Evolutionary conservation across 2,888 invertebrate species (phyloP), one percentile per base, ranked within the genome.

Genomic region (Trachelus tabidus): DNA sequence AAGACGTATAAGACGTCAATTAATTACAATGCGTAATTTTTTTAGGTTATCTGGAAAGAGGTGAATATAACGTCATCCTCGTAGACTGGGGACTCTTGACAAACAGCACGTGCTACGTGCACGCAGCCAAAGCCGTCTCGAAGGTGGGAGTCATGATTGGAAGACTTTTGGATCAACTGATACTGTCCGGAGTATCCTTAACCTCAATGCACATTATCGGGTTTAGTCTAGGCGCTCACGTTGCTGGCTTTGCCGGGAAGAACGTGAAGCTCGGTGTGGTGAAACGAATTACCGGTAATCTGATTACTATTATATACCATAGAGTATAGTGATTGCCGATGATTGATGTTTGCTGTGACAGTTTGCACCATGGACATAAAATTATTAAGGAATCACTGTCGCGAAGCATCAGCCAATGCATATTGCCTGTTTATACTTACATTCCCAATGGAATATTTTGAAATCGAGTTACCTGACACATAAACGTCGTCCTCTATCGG

Each of bases 71-170:
- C 76, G 71, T 79, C 31, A 79, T 79, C 68, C 33, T 79, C 34
- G 79, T 79, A 23, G 79, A 79, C 74, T 79, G 79, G 79, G 69
- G 37, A 30, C 30, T 73, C 74, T 73, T 76, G 79, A 77, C 77
- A 34, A 79, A 79, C 31, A 79, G 76, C 78, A 81, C 80, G 79
- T 80, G 81, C 68, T 79, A 77, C 79, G 15, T 81, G 73, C 80
- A 80, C 79, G 81, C 77, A 73, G 81, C 74, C 30, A 80, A 71
- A 69, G 30, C 76, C 68, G 79, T 79, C 12, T 73, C 73, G 23
- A 79, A 76, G 68, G 79, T 81, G 31, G 81, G 81, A 11, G 68
- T 40, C 71, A 69, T 77, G 34, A 68, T 79, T n/a, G 80, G 75
- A 34, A 34, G 34, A 76, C 75, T 78, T 40, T 34, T 78, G 30